A percentile compares a stretch with the other conserved stretches of the same genome.
Evolutionary conservation across 2,113 vertebrate species (phyloP).

Genomic region (Acinonyx jubatus): DNA sequence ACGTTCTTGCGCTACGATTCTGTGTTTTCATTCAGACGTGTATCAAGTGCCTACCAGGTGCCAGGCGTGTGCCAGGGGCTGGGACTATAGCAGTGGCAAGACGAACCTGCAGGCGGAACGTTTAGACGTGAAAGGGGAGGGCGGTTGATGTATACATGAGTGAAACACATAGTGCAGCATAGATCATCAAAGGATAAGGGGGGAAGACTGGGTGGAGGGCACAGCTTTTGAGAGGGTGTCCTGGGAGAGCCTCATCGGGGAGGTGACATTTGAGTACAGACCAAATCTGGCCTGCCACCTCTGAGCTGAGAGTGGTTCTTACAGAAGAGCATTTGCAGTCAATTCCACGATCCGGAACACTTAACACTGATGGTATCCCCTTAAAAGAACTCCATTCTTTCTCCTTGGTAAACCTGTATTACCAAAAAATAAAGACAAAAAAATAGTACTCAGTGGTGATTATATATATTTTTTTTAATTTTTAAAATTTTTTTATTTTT

Average conservation of each 20-base stretch:
- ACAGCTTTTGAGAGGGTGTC: background rate
- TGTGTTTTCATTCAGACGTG: background rate
- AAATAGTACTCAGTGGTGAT: background rate
- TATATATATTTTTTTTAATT: background rate
- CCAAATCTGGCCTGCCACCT: background rate
- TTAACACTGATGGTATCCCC: conserved; percentile 15
- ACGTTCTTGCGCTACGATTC: background rate
- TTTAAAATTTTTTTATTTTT: too few relatives aligned
- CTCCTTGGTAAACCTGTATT: background rate
- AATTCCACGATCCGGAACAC: background rate
- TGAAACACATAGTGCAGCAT: background rate
- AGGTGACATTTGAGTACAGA: background rate
- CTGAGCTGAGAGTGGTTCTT: conserved; percentile 15
- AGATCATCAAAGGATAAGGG: background rate
- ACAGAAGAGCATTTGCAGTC: background rate
- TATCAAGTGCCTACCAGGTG: background rate
- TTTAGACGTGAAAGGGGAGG: background rate
- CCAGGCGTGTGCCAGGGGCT: background rate
- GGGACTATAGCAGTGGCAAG: background rate
- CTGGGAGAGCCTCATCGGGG: background rate
- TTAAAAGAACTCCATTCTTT: conserved; percentile 4
- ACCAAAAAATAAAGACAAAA: background rate
- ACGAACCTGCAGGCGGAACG: background rate
- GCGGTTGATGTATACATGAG: background rate
- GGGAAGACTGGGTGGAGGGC: background rate